phyloP scores from a whole-genome alignment of 2,113 vertebrate genomes.

The Bagarius yarrelli region DNA sequence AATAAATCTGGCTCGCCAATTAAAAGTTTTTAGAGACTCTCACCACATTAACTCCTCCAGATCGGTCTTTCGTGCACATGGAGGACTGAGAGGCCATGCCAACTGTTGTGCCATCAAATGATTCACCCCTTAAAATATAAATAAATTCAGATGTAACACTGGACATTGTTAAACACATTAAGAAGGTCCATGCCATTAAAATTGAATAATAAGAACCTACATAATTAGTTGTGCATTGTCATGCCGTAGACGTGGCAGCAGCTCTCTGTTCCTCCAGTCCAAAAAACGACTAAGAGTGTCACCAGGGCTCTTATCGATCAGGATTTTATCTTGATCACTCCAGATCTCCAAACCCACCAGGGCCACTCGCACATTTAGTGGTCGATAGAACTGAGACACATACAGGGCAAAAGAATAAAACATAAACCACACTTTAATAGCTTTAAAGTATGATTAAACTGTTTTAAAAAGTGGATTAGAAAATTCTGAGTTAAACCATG shows the following conservation, averaged over 20 bases:
- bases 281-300: conserved; percentile 81
- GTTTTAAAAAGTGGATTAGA: background rate
- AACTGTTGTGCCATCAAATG: conserved; percentile 76
- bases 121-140: conserved; percentile 68
- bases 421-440: background rate
- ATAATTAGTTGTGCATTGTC: conserved; percentile 93
- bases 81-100: conserved; percentile 86
- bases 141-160: background rate
- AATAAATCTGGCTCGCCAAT: background rate
- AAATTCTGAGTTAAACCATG: no score
- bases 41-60: conserved; percentile 88
- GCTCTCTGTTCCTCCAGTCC: conserved; percentile 77
- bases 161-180: background rate
- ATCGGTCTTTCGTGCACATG: conserved; percentile 83
- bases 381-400: conserved; percentile 80
- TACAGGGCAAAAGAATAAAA: background rate
- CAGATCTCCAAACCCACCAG: conserved; percentile 88
- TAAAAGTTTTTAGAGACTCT: conserved; percentile 52
- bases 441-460: background rate
- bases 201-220: conserved; percentile 67
- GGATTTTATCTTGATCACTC: conserved; percentile 75
- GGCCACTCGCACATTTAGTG: conserved; percentile 82
- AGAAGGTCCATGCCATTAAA: background rate
- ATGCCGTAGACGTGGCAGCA: conserved; percentile 80
- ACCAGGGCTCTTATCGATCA: conserved; percentile 66